These are phyloP conservation scores for Scolopax mira DNA, from an alignment of 2,113 vertebrate genomes.

Conservation along the genomic window DNA sequence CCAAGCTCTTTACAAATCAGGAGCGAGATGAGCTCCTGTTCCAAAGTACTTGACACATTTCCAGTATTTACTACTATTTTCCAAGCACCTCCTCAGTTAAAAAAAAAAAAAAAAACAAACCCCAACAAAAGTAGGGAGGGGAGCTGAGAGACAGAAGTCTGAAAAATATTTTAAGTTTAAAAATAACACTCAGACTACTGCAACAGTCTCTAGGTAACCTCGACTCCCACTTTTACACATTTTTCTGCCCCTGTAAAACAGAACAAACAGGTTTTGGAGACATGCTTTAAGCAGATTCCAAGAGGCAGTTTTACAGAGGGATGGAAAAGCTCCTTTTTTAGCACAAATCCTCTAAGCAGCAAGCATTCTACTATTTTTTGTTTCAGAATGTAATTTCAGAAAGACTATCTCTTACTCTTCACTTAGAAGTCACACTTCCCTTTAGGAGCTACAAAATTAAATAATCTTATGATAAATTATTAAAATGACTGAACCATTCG, in stretches of 20 bases:
- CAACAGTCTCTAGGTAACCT: slow-evolving; percentile 30
- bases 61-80: slow-evolving; percentile 21
- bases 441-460: background rate
- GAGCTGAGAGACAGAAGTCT: background rate
- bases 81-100: background rate
- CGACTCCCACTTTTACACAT: background rate
- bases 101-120: background rate
- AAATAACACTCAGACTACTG: background rate
- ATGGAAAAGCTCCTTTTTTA: slow-evolving; percentile 24
- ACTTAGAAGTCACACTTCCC: background rate
- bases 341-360: slow-evolving; percentile 6
- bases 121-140: background rate
- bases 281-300: background rate
- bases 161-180: background rate
- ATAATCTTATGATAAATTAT: slow-evolving; percentile 20
- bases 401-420: background rate
- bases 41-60: background rate
- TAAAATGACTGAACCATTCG: background rate
- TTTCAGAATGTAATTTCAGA: background rate
- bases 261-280: slow-evolving; percentile 22
- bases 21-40: background rate
- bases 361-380: background rate
- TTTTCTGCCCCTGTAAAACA: background rate
- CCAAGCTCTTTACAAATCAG: background rate
- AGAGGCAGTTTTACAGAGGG: background rate